These are phyloP conservation scores for Apistogramma diplotaenia DNA, from an alignment of 2,113 vertebrate genomes.

Conservation along the genomic window DNA sequence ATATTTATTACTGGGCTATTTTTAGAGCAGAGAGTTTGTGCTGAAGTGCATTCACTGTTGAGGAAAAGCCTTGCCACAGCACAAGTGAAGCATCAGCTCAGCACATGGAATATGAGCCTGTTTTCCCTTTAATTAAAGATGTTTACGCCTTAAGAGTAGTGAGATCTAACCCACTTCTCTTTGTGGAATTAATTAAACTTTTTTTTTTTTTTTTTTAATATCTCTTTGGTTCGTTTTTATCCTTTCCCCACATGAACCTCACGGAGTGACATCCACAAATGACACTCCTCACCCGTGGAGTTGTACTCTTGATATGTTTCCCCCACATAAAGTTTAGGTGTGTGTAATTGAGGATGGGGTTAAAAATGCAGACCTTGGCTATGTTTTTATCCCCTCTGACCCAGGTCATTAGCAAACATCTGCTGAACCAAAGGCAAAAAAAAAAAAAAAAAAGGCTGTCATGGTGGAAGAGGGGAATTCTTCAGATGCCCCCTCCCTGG, in stretches of 20 bases:
- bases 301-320: constrained; percentile 22
- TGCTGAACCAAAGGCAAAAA: constrained; percentile 50
- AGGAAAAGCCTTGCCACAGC: constrained; percentile 34
- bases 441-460: constrained; percentile 27
- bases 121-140: constrained; percentile 48
- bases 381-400: constrained; percentile 45
- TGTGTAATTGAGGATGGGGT: constrained; percentile 29
- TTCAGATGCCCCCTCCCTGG: constrained; percentile 46
- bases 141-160: constrained; percentile 29
- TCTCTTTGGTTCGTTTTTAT: constrained; percentile 23
- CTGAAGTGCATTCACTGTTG: constrained; percentile 51
- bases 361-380: constrained; percentile 37
- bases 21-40: constrained; percentile 54
- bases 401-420: constrained; percentile 52
- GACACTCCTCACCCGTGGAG: constrained; percentile 5
- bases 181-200: constrained; percentile 45
- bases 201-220: not conserved
- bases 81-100: not conserved
- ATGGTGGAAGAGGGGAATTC: constrained; percentile 43
- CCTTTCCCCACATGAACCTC: not conserved
- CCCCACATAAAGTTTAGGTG: not conserved
- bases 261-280: not conserved
- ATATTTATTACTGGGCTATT: constrained; percentile 63
- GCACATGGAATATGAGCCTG: not conserved
- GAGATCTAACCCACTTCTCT: constrained; percentile 12